Conservation (phyloP, 2,113 vertebrate species). For the Glaucidium brasilianum region DNA sequence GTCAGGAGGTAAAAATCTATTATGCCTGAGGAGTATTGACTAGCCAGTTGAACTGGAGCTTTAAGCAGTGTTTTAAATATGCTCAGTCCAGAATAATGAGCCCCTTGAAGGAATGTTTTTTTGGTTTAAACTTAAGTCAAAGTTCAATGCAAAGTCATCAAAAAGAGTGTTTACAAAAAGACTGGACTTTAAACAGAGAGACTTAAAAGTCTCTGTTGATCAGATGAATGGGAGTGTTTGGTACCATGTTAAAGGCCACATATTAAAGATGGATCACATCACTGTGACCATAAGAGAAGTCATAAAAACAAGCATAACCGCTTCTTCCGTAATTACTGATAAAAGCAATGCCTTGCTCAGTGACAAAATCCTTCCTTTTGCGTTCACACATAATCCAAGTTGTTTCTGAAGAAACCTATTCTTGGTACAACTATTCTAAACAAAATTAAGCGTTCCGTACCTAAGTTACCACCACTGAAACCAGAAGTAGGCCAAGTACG, state of each 20-base stretch:
- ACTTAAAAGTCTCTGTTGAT: neutral
- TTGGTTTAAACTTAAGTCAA: neutral
- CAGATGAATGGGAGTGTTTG: neutral
- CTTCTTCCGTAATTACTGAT: neutral
- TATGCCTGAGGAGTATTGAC: neutral
- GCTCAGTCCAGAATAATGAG: neutral
- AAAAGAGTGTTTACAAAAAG: neutral
- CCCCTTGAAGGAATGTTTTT: neutral
- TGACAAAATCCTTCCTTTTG: neutral
- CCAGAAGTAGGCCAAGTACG: neutral
- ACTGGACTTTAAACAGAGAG: neutral
- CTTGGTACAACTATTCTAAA: neutral
- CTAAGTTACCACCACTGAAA: neutral
- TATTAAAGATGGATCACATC: neutral
- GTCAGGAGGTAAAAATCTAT: neutral
- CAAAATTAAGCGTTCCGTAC: neutral
- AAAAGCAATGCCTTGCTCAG: neutral
- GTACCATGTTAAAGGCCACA: neutral
- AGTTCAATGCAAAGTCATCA: neutral
- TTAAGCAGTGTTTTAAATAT: neutral
- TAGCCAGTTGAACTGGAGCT: neutral
- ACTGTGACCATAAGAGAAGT: neutral
- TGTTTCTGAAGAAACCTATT: neutral
- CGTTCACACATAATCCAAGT: neutral
- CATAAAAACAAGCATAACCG: neutral